These are phyloP conservation scores for Pachliopta kotzebuea DNA, from an alignment of 2,888 invertebrate genomes.

Conservation along the genomic window DNA sequence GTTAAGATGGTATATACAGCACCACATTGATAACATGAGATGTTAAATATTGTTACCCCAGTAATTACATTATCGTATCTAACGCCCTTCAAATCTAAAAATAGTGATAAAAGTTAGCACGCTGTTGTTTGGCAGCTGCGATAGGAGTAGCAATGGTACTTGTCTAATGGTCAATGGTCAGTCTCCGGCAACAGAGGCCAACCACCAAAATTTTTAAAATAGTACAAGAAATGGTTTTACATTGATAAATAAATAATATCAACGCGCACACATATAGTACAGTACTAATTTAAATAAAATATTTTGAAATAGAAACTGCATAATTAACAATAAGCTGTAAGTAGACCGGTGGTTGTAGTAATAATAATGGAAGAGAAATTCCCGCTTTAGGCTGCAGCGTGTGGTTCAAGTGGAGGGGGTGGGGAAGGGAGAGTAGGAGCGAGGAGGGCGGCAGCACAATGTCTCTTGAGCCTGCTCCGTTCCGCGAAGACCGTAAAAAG, in stretches of 20 bases:
- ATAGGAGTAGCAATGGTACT: too few relatives aligned
- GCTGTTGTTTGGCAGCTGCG: too few relatives aligned
- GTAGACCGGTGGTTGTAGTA: slow-evolving; percentile 40
- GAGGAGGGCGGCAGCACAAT: slow-evolving; percentile 39
- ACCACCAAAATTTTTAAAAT: too few relatives aligned
- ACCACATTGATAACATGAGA: too few relatives aligned
- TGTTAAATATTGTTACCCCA: too few relatives aligned
- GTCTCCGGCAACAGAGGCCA: too few relatives aligned
- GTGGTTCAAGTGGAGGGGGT: slow-evolving; percentile 30
- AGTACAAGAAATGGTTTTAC: not conserved
- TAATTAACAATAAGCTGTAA: slow-evolving; percentile 45
- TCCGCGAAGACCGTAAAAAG: slow-evolving; percentile 54
- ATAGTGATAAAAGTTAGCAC: too few relatives aligned
- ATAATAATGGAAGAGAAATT: slow-evolving; percentile 49
- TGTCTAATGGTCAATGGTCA: too few relatives aligned
- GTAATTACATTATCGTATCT: too few relatives aligned
- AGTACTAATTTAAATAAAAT: not conserved
- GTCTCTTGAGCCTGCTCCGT: slow-evolving; percentile 44
- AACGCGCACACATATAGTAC: not conserved
- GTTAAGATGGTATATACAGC: too few relatives aligned
- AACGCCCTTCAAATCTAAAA: too few relatives aligned
- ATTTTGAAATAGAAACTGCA: slow-evolving; percentile 30
- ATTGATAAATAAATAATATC: not conserved
- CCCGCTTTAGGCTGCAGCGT: slow-evolving; percentile 36
- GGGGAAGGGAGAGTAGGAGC: slow-evolving; percentile 21